Base-by-base conservation (phyloP, 30 jellyfish, hydroid and myxozoan species). In the Cassiopea andromeda region DNA sequence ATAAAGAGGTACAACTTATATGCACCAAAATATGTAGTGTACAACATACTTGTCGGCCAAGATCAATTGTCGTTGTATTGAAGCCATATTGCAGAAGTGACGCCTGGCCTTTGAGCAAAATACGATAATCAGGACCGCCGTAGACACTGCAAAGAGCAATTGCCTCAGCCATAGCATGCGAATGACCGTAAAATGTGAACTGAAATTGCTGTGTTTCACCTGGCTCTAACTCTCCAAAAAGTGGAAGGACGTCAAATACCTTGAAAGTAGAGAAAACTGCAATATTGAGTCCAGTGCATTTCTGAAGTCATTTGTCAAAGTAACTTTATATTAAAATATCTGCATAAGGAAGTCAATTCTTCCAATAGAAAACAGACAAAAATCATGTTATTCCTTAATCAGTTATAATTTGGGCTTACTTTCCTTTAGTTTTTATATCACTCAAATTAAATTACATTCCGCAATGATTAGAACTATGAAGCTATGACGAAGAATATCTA, bases 81-180 rank as follows among this genome's bases (percentile, higher is more conserved):
- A 94, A 58, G 27, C 90, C 77, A 83, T 94, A 94, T 57, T 76
- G 87, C n/a, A 94, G 69, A 54, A 90, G 87, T n/a, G 99, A 94
- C 1, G 99, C 99, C 77, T 94, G 98, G 44, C 99, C 99, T 60
- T 83, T 92, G 67, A 96, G 86, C 59, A 77, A 89, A 50, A 96
- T 81, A n/a, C 93, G 88, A 73, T 96, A 96, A 57, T 92, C 96
- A 45, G 99, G 99, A 12, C 99, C 99, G 17, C 96, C 99, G 17
- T 69, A 76, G 14, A 96, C 98, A 79, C 94, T 87, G 90, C 99
- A 96, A 19, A 89, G 93, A 7, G 99, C 99, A 38, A 84, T 84
- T 3, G 97, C 98, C 57, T 88, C 96, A 2, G 99, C 98, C 90
- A 91, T 78, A 46, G 94, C 89, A 74, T 86, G 94, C 3, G 98